Base-by-base conservation (phyloP, 2,888 invertebrate genomes). In the Papilio protenor region DNA sequence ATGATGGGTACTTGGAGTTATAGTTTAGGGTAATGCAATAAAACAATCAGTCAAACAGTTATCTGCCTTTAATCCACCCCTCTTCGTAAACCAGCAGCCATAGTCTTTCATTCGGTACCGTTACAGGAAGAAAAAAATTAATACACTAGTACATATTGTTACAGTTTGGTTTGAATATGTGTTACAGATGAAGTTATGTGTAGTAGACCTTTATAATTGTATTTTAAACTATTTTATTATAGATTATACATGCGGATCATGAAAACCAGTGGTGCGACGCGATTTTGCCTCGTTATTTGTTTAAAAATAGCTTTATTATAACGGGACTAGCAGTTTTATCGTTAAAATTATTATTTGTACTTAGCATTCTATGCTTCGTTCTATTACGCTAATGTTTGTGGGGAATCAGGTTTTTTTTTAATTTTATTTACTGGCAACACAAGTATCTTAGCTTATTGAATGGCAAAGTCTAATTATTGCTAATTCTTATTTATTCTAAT, bases 161-260 rank as follows among this genome's bases (percentile, higher is more conserved):
- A 94, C 89, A 93, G 92, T 92, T 94, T 93, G 92, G 94, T 94
- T 94, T 94, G 94, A 94, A 93, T 94, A 94, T 91, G 94, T 93
- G 91, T 91, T 94, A 94, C 92, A 92, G 91, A 87, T 93, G 94
- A 92, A 93, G 90, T 93, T 91, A 94, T 91, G 93, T 93, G 93
- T 92, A 94, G 91, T 84, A 85, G 84, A 85, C 87, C 85, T 92
- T 88, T 90, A 90, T 90, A 91, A 90, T 91, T 90, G 90, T 91
- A 92, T 90, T 83, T 52, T 85, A 85, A 84, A 92, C 90, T 93
- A 92, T 92, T 92, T 89, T 92, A 92, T 91, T 92, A 92, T 90
- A 91, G 88, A 91, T 40, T 66, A 66, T 92, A 94, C 87, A 91
- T 91, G 89, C 87, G 92, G 86, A 92, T 91, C 90, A 94, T 94